phyloP scores from a whole-genome alignment of 2,888 invertebrate species.

The Cheilosia impressa region DNA sequence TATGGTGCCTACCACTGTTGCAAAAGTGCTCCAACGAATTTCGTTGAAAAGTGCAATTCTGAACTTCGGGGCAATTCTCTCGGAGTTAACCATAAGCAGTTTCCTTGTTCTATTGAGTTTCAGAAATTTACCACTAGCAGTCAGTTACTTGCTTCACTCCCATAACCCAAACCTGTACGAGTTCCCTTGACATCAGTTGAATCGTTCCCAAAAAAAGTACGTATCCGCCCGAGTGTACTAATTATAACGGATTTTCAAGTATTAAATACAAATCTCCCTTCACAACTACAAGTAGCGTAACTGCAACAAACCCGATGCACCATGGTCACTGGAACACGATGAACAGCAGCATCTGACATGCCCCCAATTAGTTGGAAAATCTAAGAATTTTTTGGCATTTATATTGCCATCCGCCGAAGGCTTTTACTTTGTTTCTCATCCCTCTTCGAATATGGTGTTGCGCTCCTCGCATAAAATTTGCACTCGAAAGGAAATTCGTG shows the following conservation, averaged over 20 bases:
- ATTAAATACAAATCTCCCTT: neutral
- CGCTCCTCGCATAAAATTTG: conserved; percentile 40
- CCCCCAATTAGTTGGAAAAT: conserved; percentile 41
- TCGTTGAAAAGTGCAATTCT: too few relatives aligned
- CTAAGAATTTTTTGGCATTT: conserved; percentile 31
- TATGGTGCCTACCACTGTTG: too few relatives aligned
- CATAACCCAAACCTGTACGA: too few relatives aligned
- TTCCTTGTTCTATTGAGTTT: too few relatives aligned
- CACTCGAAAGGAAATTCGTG: conserved; percentile 69
- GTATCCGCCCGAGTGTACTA: conserved; percentile 22
- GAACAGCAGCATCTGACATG: conserved; percentile 26
- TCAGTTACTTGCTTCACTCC: too few relatives aligned
- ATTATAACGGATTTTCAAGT: neutral
- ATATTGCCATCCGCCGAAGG: neutral
- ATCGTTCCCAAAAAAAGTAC: neutral
- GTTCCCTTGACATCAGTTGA: too few relatives aligned
- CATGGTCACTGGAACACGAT: conserved; percentile 25
- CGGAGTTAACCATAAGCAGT: too few relatives aligned
- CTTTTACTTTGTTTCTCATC: neutral
- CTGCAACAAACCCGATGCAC: neutral
- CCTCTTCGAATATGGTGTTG: conserved; percentile 8
- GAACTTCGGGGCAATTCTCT: too few relatives aligned
- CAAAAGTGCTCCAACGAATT: too few relatives aligned
- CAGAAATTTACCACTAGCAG: too few relatives aligned
- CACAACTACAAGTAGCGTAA: neutral